These are phyloP conservation scores for Parambassis ranga DNA, from an alignment of 2,797 vertebrate genomes.

Conservation along the genomic window DNA sequence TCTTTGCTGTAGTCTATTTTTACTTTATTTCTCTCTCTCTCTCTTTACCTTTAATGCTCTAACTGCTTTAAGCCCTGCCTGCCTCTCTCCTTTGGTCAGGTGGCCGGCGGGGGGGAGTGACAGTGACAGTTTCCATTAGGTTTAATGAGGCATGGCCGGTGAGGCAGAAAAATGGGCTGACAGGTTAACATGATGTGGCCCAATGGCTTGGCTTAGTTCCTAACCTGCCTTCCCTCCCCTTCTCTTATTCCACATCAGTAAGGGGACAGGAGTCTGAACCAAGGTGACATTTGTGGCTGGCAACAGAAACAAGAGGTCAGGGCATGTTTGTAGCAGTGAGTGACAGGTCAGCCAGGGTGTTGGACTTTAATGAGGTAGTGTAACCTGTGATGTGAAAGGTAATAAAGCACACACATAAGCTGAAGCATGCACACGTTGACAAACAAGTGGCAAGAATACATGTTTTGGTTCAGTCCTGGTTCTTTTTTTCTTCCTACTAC, in stretches of 20 bases:
- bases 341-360: constrained; percentile 48
- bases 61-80: constrained; percentile 15
- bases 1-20: constrained; percentile 39
- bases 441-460: background rate
- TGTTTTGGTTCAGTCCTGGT: background rate
- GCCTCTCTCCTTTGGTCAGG: constrained; percentile 39
- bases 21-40: background rate
- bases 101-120: constrained; percentile 46
- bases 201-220: constrained; percentile 63
- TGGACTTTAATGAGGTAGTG: constrained; percentile 46
- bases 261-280: constrained; percentile 40
- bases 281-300: constrained; percentile 62
- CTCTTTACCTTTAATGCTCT: constrained; percentile 32
- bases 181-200: constrained; percentile 75
- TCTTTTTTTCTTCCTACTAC: background rate
- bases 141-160: constrained; percentile 74
- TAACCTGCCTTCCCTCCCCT: constrained; percentile 37
- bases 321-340: constrained; percentile 42
- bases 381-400: constrained; percentile 8
- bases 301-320: constrained; percentile 60
- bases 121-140: constrained; percentile 76
- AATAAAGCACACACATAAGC: background rate
- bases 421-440: background rate
- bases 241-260: constrained; percentile 32
- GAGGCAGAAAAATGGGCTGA: constrained; percentile 72